phyloP scores from a whole-genome alignment of 1,140 invertebrate genomes.

The Dreissena rostriformis region DNA sequence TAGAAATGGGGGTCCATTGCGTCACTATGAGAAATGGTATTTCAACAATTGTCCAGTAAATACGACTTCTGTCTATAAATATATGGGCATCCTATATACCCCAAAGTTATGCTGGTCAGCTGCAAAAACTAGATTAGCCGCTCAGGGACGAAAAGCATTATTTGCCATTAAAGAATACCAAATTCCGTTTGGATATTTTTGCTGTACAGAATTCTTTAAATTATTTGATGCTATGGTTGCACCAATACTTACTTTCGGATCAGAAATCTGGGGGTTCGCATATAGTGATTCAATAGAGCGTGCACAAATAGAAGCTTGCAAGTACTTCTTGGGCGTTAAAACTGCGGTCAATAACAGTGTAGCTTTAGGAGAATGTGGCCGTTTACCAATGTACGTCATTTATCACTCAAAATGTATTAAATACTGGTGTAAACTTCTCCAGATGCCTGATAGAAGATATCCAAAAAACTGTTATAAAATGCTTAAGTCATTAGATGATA shows the following conservation, averaged over 20 bases:
- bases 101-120: background rate
- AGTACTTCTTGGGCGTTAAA: background rate
- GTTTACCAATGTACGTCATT: background rate
- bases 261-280: background rate
- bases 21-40: constrained; percentile 4
- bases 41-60: background rate
- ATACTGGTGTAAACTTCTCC: background rate
- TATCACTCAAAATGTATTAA: background rate
- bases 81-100: constrained; percentile 10
- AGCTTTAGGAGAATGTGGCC: background rate
- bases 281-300: too few relatives aligned
- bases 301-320: background rate
- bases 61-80: background rate
- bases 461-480: constrained; percentile 5
- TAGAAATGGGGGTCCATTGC: constrained; percentile 17
- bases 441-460: constrained; percentile 1
- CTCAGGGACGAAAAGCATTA: background rate
- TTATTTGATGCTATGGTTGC: background rate
- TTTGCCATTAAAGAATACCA: constrained; percentile 8
- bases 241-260: background rate
- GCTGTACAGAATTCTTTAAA: background rate
- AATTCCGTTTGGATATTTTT: background rate
- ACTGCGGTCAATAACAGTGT: background rate
- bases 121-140: background rate
- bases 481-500: background rate